These are phyloP conservation scores for Chaetura pelagica DNA, from an alignment of 2,113 vertebrate genomes.

Conservation along the genomic window DNA sequence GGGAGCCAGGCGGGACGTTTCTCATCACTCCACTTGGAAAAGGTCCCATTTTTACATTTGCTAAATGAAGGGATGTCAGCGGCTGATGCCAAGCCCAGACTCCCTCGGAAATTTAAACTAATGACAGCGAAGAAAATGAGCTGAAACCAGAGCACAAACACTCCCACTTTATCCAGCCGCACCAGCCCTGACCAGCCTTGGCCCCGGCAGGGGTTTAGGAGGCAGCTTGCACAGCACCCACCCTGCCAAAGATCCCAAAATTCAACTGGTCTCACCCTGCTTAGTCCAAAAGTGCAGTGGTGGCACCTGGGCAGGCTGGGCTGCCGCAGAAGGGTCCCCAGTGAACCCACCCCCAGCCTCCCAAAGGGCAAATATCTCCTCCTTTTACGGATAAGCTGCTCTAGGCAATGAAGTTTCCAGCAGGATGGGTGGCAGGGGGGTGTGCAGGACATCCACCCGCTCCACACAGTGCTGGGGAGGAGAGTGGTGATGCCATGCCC, in stretches of 20 bases:
- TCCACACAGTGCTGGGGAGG: background rate
- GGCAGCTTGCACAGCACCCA: background rate
- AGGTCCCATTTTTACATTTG: constrained; percentile 40
- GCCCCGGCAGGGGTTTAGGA: background rate
- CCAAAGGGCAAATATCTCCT: background rate
- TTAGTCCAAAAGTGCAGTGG: background rate
- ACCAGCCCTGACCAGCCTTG: background rate
- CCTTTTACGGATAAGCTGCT: background rate
- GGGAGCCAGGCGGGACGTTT: background rate
- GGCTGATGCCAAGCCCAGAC: constrained; percentile 25
- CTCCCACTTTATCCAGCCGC: background rate
- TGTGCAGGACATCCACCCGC: background rate
- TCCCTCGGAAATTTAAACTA: constrained; percentile 52
- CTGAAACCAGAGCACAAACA: background rate
- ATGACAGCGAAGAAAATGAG: constrained; percentile 20
- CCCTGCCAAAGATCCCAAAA: background rate
- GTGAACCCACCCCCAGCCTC: background rate
- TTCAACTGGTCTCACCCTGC: background rate
- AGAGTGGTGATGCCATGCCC: fast-evolving
- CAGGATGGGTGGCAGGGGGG: background rate
- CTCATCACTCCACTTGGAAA: constrained; percentile 34
- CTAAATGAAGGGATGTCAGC: constrained; percentile 40
- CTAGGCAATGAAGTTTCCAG: background rate
- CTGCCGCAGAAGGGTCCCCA: fast-evolving
- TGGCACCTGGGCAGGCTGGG: background rate